These are phyloP conservation scores for Drosophila subobscura DNA, from an alignment of 1,140 invertebrate species.

Conservation along the genomic window DNA sequence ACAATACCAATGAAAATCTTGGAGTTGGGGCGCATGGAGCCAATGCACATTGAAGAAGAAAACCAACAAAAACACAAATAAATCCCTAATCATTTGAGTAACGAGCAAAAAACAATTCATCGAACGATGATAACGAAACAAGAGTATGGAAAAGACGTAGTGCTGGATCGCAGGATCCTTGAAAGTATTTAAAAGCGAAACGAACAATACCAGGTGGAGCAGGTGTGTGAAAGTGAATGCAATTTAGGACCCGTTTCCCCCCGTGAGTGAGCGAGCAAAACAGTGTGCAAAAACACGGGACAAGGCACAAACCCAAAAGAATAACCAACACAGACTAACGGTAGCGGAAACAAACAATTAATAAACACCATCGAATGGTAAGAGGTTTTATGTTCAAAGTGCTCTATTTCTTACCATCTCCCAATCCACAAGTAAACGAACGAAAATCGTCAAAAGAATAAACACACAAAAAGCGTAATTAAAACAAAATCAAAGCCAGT, in stretches of 20 bases:
- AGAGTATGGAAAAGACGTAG: constrained; percentile 1
- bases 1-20: constrained; percentile 42
- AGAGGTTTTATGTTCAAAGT: constrained; percentile 54
- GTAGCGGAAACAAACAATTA: constrained; percentile 17
- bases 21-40: constrained; percentile 66
- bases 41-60: constrained; percentile 14
- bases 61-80: constrained; percentile 17
- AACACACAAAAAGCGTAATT: constrained; percentile 24
- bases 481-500: constrained; percentile 27
- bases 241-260: too few relatives aligned
- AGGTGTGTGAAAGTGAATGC: too few relatives aligned
- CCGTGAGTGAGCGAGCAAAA: too few relatives aligned
- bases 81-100: constrained; percentile 7
- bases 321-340: background rate
- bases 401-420: constrained; percentile 47
- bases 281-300: background rate
- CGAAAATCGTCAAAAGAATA: constrained; percentile 20
- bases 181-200: too few relatives aligned
- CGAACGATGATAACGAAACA: constrained; percentile 10
- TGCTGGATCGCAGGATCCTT: too few relatives aligned
- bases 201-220: too few relatives aligned
- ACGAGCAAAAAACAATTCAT: constrained; percentile 6
- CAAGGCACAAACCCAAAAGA: background rate
- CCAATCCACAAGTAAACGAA: constrained; percentile 41
- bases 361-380: constrained; percentile 2